Evolutionary conservation across 1,140 invertebrate genomes (phyloP).

Genomic region (Lethrus apterus): DNA sequence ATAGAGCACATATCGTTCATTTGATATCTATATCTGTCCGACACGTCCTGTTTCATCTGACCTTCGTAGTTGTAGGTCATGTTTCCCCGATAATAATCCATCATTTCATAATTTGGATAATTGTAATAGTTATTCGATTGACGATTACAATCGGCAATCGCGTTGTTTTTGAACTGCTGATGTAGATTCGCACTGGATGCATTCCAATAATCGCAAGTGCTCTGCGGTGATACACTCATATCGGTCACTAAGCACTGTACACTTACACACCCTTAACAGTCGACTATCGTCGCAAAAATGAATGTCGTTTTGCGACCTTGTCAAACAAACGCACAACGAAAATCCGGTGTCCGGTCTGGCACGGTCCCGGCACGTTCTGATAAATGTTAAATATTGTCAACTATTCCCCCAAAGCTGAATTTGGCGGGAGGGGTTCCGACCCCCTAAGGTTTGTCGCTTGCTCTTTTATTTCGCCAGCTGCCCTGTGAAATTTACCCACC

Average conservation of each 20-base stretch:
- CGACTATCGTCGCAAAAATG: neutral
- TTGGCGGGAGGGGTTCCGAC: slow-evolving; percentile 32
- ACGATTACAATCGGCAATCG: slow-evolving; percentile 1
- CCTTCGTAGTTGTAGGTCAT: no score
- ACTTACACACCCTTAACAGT: neutral
- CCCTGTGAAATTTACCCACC: slow-evolving; percentile 37
- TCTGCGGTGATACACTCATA: slow-evolving; percentile 25
- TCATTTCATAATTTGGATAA: no score
- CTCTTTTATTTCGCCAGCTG: slow-evolving; percentile 41
- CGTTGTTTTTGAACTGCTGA: no score
- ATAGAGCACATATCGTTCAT: no score
- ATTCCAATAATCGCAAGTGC: slow-evolving; percentile 25
- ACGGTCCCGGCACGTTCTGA: slow-evolving; percentile 31
- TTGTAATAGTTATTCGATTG: neutral
- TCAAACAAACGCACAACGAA: slow-evolving; percentile 6
- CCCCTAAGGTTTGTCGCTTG: slow-evolving; percentile 37
- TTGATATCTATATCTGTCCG: slow-evolving; percentile 9
- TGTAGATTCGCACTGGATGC: no score
- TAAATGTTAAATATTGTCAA: slow-evolving; percentile 42
- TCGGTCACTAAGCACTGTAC: neutral
- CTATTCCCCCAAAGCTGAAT: slow-evolving; percentile 29
- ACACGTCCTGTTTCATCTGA: neutral
- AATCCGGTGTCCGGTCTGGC: slow-evolving; percentile 22
- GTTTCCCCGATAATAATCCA: no score
- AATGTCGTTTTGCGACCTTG: slow-evolving; percentile 6